Evolutionary conservation across 2,797 vertebrate genomes (phyloP).

Genomic region (Catamblyrhynchus diadema): DNA sequence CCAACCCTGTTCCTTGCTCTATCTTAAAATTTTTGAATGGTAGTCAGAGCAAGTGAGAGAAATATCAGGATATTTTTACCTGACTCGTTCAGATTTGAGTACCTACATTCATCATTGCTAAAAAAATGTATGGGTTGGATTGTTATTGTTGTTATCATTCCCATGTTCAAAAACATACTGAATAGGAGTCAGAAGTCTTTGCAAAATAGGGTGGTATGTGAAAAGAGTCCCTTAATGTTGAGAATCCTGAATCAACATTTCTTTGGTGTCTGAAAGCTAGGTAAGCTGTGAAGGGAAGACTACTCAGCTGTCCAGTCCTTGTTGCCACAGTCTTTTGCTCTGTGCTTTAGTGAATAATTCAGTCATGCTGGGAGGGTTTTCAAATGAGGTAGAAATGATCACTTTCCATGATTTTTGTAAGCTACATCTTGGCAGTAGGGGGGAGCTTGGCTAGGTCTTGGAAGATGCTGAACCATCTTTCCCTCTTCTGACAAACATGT

Average conservation of each 20-base stretch:
- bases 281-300: neutral
- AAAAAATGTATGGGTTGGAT: neutral
- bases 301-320: neutral
- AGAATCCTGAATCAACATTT: neutral
- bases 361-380: neutral
- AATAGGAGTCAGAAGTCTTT: neutral
- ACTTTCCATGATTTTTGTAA: neutral
- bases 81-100: neutral
- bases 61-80: neutral
- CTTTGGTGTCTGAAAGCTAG: neutral
- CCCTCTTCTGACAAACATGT: neutral
- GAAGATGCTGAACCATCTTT: neutral
- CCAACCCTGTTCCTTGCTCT: neutral
- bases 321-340: neutral
- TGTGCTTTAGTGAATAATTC: neutral
- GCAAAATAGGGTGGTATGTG: neutral
- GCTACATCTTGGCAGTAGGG: neutral
- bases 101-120: neutral
- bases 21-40: neutral
- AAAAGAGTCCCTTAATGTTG: neutral
- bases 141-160: neutral
- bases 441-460: neutral
- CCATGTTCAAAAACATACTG: neutral
- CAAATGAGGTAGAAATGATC: neutral
- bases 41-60: neutral